Evolutionary conservation across 1,140 invertebrate genomes (phyloP).

Genomic region (Calliopsis andreniformis): DNA sequence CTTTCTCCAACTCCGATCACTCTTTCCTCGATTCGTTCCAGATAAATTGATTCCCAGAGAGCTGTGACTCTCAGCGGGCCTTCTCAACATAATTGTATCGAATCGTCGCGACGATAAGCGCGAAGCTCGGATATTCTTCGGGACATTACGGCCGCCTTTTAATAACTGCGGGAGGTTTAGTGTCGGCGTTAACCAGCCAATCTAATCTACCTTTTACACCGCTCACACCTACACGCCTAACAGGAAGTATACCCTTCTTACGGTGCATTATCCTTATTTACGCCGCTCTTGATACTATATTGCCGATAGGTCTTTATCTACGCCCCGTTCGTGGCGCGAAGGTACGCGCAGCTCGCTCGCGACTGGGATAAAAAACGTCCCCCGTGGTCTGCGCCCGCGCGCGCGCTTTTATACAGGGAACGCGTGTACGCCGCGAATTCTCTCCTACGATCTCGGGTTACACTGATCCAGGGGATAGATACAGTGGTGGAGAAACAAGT

Average conservation of each 20-base stretch:
- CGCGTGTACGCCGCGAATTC: constrained; percentile 46
- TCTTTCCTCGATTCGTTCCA: no score
- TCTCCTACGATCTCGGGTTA: constrained; percentile 64
- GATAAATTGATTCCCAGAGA: neutral
- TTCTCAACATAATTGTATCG: constrained; percentile 13
- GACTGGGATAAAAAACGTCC: constrained; percentile 23
- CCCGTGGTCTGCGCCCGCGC: constrained; percentile 15
- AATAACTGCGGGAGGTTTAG: constrained; percentile 38
- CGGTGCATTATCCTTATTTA: constrained; percentile 65
- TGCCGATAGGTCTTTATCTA: constrained; percentile 64
- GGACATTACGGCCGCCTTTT: constrained; percentile 36
- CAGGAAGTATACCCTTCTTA: constrained; percentile 54
- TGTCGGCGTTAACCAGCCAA: constrained; percentile 47
- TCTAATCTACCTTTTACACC: constrained; percentile 60
- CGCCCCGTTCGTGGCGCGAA: constrained; percentile 22
- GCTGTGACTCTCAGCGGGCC: neutral
- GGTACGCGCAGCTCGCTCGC: constrained; percentile 9
- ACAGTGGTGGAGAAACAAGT: constrained; percentile 64
- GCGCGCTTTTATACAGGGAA: constrained; percentile 46
- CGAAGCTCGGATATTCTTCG: constrained; percentile 29
- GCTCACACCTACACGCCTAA: constrained; percentile 52
- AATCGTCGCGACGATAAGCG: constrained; percentile 6
- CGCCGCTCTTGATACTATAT: constrained; percentile 59
- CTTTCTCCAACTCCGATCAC: no score
- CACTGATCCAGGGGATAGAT: constrained; percentile 60